Evolutionary conservation across 2,888 invertebrate species (phyloP).

Genomic region (Orchestes rusci): DNA sequence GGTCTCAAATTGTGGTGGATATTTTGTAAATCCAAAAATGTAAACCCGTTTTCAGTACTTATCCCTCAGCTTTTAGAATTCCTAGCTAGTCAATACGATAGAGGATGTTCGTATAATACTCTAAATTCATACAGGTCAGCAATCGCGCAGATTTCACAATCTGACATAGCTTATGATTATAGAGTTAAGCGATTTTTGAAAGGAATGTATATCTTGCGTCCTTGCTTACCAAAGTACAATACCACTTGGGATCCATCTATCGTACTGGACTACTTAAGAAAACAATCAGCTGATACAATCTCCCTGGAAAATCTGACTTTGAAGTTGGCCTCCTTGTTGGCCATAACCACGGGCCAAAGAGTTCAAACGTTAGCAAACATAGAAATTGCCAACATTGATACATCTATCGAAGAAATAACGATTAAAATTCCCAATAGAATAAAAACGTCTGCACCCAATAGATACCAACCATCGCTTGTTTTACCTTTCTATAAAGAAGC

Average conservation of each 20-base stretch:
- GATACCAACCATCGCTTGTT: constrained; percentile 3
- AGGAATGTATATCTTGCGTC: constrained; percentile 7
- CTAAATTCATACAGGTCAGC: constrained; percentile 7
- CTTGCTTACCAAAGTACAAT: constrained; percentile 6
- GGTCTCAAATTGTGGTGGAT: no score
- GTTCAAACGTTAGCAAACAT: constrained; percentile 9
- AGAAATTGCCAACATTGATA: constrained; percentile 8
- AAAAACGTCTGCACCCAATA: constrained; percentile 16
- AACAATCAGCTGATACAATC: neutral
- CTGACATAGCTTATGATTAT: neutral
- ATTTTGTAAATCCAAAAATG: no score
- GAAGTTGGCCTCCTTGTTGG: constrained; percentile 7
- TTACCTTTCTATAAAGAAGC: neutral
- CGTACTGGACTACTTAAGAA: constrained; percentile 6
- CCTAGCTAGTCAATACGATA: no score
- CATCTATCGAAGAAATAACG: constrained; percentile 3
- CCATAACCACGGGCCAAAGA: constrained; percentile 10
- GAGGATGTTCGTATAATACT: constrained; percentile 1
- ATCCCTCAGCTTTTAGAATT: no score
- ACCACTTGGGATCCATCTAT: constrained; percentile 15
- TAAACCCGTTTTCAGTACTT: no score
- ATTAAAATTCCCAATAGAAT: constrained; percentile 16
- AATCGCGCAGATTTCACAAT: constrained; percentile 1
- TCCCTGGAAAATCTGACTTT: neutral
- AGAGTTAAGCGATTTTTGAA: constrained; percentile 10